Evolutionary conservation across 2,888 invertebrate genomes (phyloP).

Genomic region (Germaria angustata): DNA sequence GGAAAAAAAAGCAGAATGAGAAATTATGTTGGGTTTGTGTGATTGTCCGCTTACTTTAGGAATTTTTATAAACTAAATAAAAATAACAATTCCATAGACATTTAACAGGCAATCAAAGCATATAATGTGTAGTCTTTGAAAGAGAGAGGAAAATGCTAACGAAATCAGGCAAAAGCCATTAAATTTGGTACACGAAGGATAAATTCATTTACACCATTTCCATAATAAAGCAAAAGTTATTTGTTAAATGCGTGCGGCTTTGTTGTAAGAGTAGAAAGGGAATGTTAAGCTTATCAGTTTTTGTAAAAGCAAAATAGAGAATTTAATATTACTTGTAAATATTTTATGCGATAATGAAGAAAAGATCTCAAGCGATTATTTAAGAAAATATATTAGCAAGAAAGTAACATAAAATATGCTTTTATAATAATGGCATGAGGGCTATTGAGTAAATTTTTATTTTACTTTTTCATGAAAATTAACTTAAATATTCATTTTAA

Average conservation of each 20-base stretch:
- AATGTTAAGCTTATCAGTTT: not conserved
- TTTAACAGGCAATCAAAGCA: constrained; percentile 16
- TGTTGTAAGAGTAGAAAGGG: not conserved
- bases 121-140: not conserved
- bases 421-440: too few relatives aligned
- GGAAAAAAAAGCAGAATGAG: not conserved
- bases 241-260: not conserved
- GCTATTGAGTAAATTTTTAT: too few relatives aligned
- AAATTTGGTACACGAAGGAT: not conserved
- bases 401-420: too few relatives aligned
- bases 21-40: not conserved
- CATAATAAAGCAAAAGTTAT: not conserved
- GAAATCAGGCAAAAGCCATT: constrained; percentile 6
- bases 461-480: too few relatives aligned
- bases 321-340: too few relatives aligned
- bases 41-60: not conserved
- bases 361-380: too few relatives aligned
- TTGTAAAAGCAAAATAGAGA: too few relatives aligned
- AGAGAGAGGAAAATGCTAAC: not conserved
- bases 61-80: constrained; percentile 1
- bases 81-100: constrained; percentile 17
- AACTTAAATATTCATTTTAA: too few relatives aligned
- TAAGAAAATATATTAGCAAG: too few relatives aligned
- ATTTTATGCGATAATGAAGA: too few relatives aligned
- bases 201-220: constrained; percentile 34